Evolutionary conservation across 2,113 vertebrate genomes (phyloP), one percentile per base, ranked within the genome.

Genomic region (Camelus dromedarius): DNA sequence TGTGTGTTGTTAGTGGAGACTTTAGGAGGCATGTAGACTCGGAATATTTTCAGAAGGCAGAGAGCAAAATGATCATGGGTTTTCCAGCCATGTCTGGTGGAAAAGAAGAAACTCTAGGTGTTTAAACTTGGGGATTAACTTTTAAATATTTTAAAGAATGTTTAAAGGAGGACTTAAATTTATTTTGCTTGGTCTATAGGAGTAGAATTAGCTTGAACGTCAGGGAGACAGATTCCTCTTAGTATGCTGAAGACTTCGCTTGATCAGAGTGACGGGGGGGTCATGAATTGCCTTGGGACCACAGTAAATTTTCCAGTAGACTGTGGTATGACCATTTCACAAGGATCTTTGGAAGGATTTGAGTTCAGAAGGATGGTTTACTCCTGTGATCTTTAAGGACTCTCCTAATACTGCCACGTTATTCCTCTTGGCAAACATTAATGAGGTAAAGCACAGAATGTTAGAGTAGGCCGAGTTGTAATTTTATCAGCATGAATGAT

Each of bases 201-300:
- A 30, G 3, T 73, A 66, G 60, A 89, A 86, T 60, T 77, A 32
- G 10, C 60, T 72, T 87, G 64, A 96, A 82, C n/a, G 93, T 95
- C 2, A 67, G 48, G 60, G n/a, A 64, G 42, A 22, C 48, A 62
- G n/a, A 38, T 72, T 84, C 67, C 6, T 26, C 38, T 84, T 91
- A 24, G 0, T 85, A 2, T 30, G 64, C 62, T 56, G 64, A 35
- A 72, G 69, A 79, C 18, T 76, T 72, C 91, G 26, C n/a, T 64
- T 56, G 10, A 48, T 89, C 11, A 70, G 24, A 20, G 35, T 87
- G 85, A 26, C 30, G 62, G 89, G 73, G 52, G 9, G 48, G 8
- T 32, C 3, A 6, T 20, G 54, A 50, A 10, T 18, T 67, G 8
- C 28, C 48, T 73, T n/a, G 64, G 73, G 18, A 58, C 24, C 11